phyloP scores from a whole-genome alignment of 1,140 invertebrate species.

The Tetragnatha versicolor region DNA sequence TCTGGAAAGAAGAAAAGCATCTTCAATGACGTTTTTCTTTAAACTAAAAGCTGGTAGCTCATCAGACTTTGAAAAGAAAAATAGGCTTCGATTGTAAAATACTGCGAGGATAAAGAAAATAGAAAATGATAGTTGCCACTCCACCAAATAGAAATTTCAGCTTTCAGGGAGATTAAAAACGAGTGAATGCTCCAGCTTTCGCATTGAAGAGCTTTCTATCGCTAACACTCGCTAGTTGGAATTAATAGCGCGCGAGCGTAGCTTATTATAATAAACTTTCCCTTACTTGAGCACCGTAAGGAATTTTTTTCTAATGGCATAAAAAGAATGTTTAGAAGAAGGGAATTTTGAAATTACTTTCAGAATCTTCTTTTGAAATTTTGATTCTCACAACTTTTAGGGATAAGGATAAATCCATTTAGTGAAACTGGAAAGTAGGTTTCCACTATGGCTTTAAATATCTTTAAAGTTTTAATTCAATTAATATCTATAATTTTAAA shows the following conservation, averaged over 20 bases:
- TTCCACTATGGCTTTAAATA: too few species aligned
- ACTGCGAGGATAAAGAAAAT: background rate
- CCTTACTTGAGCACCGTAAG: background rate
- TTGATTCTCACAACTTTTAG: too few species aligned
- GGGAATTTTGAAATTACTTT: too few species aligned
- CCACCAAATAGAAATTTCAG: constrained; percentile 6
- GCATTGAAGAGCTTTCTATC: constrained; percentile 6
- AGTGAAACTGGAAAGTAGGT: too few species aligned
- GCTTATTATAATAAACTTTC: constrained; percentile 19
- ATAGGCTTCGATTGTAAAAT: background rate
- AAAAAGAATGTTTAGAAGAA: background rate
- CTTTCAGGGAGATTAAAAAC: constrained; percentile 21
- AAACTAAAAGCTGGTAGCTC: background rate
- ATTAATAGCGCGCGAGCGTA: constrained; percentile 20
- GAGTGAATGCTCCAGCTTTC: background rate
- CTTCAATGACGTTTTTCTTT: background rate
- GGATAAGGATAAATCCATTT: too few species aligned
- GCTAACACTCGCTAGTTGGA: constrained; percentile 2
- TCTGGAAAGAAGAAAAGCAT: background rate
- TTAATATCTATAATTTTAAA: too few species aligned
- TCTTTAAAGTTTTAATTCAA: too few species aligned
- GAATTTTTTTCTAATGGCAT: background rate
- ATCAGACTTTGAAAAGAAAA: constrained; percentile 14
- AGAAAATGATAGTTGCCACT: background rate
- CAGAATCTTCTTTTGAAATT: too few species aligned